A percentile compares a stretch with the other conserved stretches of the same genome.
These are phyloP conservation scores for Hyphantria cunea DNA, from an alignment of 1,140 invertebrate species.

Conservation along the genomic window DNA sequence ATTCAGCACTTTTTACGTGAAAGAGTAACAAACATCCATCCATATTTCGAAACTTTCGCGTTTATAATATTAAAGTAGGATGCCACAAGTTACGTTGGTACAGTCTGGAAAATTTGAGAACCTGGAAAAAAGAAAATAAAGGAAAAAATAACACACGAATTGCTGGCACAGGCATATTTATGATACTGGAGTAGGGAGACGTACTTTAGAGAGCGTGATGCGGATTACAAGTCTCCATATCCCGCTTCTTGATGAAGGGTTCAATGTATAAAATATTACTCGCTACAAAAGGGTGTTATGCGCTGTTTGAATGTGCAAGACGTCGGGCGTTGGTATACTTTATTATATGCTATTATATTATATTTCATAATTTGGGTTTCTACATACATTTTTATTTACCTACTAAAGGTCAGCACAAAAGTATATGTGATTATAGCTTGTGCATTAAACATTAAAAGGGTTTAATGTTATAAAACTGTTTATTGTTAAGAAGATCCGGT, in stretches of 20 bases:
- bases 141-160: not conserved
- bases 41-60: too few species aligned
- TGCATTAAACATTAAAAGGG: too few species aligned
- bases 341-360: constrained; percentile 3
- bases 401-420: constrained; percentile 7
- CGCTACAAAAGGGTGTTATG: constrained; percentile 13
- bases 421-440: too few species aligned
- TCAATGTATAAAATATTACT: constrained; percentile 24
- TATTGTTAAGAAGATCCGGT: too few species aligned
- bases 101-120: not conserved
- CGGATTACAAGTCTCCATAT: constrained; percentile 1
- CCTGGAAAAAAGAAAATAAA: not conserved
- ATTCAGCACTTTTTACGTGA: too few species aligned
- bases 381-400: constrained; percentile 10
- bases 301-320: constrained; percentile 5
- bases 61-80: too few species aligned
- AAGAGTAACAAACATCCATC: too few species aligned
- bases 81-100: not conserved
- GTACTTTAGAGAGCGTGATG: not conserved
- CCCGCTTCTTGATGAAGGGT: constrained; percentile 14
- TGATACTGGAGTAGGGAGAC: not conserved
- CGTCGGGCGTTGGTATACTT: not conserved
- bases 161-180: not conserved
- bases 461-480: too few species aligned
- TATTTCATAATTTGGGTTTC: constrained; percentile 1